These are phyloP conservation scores for Melangyna quadrimaculata DNA, from an alignment of 2,888 invertebrate genomes.

Conservation along the genomic window DNA sequence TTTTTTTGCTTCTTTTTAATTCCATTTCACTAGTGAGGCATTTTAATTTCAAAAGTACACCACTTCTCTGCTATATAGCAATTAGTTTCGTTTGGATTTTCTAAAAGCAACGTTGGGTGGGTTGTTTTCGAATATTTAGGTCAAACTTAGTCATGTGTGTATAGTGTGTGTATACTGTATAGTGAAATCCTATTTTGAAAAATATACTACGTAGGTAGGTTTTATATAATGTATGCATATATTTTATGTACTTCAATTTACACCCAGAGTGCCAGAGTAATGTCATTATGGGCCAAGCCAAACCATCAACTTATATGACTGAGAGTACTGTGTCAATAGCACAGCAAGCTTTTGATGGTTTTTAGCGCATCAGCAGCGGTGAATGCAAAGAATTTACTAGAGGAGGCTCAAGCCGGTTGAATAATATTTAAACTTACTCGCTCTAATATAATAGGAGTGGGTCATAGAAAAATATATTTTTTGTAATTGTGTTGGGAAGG, in stretches of 20 bases:
- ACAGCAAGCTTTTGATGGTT: constrained; percentile 35
- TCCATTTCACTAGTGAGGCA: constrained; percentile 31
- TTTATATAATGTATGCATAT: background rate
- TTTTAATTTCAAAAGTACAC: constrained; percentile 70
- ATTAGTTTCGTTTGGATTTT: constrained; percentile 66
- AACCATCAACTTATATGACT: constrained; percentile 56
- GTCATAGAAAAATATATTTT: background rate
- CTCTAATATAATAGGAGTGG: background rate
- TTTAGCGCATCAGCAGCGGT: constrained; percentile 31
- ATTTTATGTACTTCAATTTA: background rate
- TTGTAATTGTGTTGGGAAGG: background rate
- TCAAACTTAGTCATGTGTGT: constrained; percentile 47
- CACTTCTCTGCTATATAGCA: constrained; percentile 61
- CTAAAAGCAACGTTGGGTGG: background rate
- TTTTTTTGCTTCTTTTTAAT: constrained; percentile 9
- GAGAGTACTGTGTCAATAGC: constrained; percentile 67
- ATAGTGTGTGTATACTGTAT: too few species aligned
- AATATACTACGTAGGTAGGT: background rate
- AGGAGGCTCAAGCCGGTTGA: constrained; percentile 30
- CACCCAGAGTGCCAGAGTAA: constrained; percentile 35
- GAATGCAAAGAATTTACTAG: constrained; percentile 37
- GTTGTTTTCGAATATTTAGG: constrained; percentile 52
- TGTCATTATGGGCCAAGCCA: constrained; percentile 48
- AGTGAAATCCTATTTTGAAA: constrained; percentile 39
- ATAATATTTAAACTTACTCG: constrained; percentile 47